phyloP scores from a whole-genome alignment of 2,113 vertebrate species.

The Ictalurus furcatus region DNA sequence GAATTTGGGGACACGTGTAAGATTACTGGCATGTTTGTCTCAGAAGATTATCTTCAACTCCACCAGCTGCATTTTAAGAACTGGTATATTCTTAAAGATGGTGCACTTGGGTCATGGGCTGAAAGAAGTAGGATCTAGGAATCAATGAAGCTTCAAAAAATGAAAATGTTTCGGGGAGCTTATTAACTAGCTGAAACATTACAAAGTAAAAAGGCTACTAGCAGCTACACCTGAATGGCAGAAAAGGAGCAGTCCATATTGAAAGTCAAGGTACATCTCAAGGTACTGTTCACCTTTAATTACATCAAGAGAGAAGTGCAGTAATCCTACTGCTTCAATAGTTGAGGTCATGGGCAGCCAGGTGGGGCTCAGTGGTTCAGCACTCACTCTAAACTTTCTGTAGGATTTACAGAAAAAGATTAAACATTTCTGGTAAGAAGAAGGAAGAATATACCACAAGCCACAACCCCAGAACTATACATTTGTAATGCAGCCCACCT shows the following conservation, averaged over 20 bases:
- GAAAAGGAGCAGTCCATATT: neutral
- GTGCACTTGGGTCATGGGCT: neutral
- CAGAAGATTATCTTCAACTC: neutral
- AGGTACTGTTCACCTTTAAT: constrained; percentile 44
- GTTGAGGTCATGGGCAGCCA: constrained; percentile 61
- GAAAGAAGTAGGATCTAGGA: neutral
- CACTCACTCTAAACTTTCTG: constrained; percentile 53
- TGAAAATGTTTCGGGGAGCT: neutral
- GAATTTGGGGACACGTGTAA: neutral
- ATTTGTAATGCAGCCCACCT: constrained; percentile 40
- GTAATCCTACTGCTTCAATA: constrained; percentile 48
- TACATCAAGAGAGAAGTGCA: constrained; percentile 59
- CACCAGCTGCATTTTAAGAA: neutral
- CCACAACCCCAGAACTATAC: neutral
- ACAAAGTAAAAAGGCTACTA: neutral
- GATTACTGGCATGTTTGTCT: too few species aligned
- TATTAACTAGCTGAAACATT: neutral
- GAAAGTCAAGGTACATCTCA: neutral
- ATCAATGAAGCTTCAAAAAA: neutral
- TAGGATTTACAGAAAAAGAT: neutral
- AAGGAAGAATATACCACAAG: neutral
- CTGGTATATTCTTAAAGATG: neutral
- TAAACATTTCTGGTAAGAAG: neutral
- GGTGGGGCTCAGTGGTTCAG: constrained; percentile 54
- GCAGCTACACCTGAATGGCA: neutral